These are phyloP conservation scores for Micromys minutus DNA, from an alignment of 2,113 vertebrate species.

Conservation along the genomic window DNA sequence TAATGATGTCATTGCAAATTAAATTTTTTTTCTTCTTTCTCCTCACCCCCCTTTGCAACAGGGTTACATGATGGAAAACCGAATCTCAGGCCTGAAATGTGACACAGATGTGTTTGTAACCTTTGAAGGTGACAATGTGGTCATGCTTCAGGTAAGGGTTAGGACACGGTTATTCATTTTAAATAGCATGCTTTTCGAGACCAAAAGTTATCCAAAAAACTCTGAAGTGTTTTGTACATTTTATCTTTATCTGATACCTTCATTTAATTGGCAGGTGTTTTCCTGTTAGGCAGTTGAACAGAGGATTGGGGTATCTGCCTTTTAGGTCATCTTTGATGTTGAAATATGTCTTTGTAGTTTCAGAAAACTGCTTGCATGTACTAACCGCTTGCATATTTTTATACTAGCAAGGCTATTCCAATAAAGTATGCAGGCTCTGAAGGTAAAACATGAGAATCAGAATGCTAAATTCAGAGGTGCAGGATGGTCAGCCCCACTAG, in stretches of 20 bases:
- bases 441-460: not conserved
- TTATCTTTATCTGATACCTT: constrained; percentile 34
- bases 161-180: constrained; percentile 28
- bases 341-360: constrained; percentile 14
- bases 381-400: not conserved
- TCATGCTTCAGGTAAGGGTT: constrained; percentile 83
- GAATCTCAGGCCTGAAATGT: constrained; percentile 82
- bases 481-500: not conserved
- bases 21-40: constrained; percentile 16
- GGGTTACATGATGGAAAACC: constrained; percentile 85
- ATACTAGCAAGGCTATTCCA: not conserved
- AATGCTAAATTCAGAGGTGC: not conserved
- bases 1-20: constrained; percentile 1
- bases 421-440: not conserved
- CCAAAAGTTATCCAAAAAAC: constrained; percentile 27
- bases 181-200: constrained; percentile 32
- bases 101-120: constrained; percentile 84
- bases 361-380: constrained; percentile 7
- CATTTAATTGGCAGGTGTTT: constrained; percentile 44
- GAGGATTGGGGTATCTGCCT: constrained; percentile 7
- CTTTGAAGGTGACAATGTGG: constrained; percentile 85
- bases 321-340: constrained; percentile 7
- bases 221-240: not conserved
- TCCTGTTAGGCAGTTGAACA: constrained; percentile 15
- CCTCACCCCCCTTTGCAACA: constrained; percentile 43